Conservation (phyloP, 2,797 vertebrate genomes). For the Neoniphon sammara region DNA sequence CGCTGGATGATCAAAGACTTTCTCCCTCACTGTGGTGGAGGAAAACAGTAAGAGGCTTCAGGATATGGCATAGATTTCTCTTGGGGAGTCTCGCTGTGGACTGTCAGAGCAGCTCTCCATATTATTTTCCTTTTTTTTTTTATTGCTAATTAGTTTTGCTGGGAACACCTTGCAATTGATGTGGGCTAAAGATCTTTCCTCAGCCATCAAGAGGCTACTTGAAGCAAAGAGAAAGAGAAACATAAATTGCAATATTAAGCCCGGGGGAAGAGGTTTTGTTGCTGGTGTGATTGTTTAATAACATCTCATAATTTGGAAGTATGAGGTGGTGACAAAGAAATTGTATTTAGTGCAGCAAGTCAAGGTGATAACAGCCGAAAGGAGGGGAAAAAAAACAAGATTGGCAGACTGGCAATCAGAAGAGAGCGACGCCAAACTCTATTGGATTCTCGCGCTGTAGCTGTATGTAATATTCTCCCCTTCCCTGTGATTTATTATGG, state of each 20-base stretch:
- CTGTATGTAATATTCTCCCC: slow-evolving; percentile 44
- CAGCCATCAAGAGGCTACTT: slow-evolving; percentile 40
- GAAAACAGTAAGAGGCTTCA: slow-evolving; percentile 53
- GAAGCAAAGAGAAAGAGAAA: slow-evolving; percentile 50
- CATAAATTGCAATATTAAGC: slow-evolving; percentile 36
- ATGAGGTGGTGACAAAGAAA: slow-evolving; percentile 31
- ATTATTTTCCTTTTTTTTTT: slow-evolving; percentile 32
- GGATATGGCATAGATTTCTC: slow-evolving; percentile 63
- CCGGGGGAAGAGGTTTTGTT: slow-evolving; percentile 21
- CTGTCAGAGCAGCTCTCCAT: slow-evolving; percentile 25
- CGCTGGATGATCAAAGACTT: slow-evolving; percentile 74
- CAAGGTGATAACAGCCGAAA: slow-evolving; percentile 31
- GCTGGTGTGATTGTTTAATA: slow-evolving; percentile 17
- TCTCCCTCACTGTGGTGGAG: slow-evolving; percentile 55
- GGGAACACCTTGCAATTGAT: slow-evolving; percentile 45
- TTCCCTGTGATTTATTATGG: slow-evolving; percentile 70
- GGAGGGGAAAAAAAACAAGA: slow-evolving; percentile 32
- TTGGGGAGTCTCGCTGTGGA: slow-evolving; percentile 29
- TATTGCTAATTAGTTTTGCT: slow-evolving; percentile 60
- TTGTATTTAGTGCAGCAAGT: slow-evolving; percentile 33
- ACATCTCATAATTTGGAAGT: slow-evolving; percentile 44
- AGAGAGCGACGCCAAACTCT: slow-evolving; percentile 47
- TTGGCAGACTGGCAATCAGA: slow-evolving; percentile 47
- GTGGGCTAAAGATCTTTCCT: slow-evolving; percentile 24
- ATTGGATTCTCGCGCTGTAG: slow-evolving; percentile 40